Percentiles rank a stretch among this genome's conserved stretches.
Conservation (phyloP, 2,113 vertebrate genomes). For the Gobiocypris rarus region DNA sequence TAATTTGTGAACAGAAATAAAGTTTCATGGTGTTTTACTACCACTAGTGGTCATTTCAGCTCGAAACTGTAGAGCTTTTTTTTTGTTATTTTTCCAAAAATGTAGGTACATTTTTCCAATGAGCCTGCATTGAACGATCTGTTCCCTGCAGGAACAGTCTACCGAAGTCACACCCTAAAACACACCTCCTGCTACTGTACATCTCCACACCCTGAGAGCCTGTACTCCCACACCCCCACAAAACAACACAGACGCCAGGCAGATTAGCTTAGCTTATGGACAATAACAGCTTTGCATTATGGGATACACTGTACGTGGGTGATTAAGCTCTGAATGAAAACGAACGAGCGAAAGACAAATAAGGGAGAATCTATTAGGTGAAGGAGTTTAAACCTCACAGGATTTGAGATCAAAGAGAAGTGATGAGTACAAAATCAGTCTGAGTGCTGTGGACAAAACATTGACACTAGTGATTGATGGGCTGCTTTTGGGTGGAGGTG, state of each 20-base stretch:
- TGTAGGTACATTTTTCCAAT: not conserved
- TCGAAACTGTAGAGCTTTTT: not conserved
- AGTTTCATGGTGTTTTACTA: not conserved
- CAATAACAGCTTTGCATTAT: slow-evolving; percentile 15
- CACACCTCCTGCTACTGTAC: not conserved
- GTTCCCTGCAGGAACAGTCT: not conserved
- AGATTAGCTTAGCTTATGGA: slow-evolving; percentile 38
- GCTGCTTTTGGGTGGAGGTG: slow-evolving; percentile 19
- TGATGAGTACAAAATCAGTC: slow-evolving; percentile 7
- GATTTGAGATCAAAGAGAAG: slow-evolving; percentile 26
- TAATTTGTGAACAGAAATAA: not conserved
- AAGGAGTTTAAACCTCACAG: slow-evolving; percentile 15
- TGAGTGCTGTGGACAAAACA: slow-evolving; percentile 10
- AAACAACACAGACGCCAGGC: slow-evolving; percentile 29
- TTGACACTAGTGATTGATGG: not conserved
- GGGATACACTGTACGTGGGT: not conserved
- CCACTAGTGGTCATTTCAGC: not conserved
- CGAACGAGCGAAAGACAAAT: slow-evolving; percentile 11
- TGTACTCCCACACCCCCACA: slow-evolving; percentile 9
- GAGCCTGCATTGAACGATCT: not conserved
- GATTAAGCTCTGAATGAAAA: slow-evolving; percentile 19
- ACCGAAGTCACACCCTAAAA: not conserved
- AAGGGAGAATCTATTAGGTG: slow-evolving; percentile 6
- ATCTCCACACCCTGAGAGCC: slow-evolving; percentile 11
- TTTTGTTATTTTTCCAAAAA: not conserved